These are phyloP conservation scores for Lagorchestes hirsutus DNA, from an alignment of 2,797 vertebrate genomes.

Conservation along the genomic window DNA sequence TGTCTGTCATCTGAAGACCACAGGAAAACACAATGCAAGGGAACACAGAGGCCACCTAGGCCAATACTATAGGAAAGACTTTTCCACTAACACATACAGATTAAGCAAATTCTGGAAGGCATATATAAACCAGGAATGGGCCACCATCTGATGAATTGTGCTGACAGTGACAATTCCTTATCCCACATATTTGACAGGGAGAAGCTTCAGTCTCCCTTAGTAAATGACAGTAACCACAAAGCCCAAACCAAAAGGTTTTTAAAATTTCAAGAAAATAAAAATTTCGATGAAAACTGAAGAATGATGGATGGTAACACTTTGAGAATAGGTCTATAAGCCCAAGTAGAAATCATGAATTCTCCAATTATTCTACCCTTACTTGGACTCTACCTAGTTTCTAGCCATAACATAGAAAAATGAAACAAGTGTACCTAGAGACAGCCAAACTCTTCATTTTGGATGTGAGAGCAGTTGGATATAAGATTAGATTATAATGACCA, in stretches of 20 bases:
- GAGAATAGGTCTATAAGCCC: not conserved
- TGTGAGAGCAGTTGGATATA: not conserved
- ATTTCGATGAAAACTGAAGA: not conserved
- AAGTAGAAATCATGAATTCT: not conserved
- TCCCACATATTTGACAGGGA: not conserved
- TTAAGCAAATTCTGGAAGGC: not conserved
- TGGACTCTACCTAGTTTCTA: not conserved
- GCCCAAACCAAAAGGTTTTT: not conserved
- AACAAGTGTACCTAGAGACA: not conserved
- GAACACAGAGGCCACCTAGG: not conserved
- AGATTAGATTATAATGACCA: not conserved
- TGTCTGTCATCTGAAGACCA: not conserved
- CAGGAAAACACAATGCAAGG: not conserved
- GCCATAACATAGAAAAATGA: not conserved
- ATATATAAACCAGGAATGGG: not conserved
- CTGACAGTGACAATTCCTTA: not conserved
- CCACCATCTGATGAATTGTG: not conserved
- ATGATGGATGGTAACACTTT: not conserved
- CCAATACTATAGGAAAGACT: not conserved
- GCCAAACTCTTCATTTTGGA: not conserved
- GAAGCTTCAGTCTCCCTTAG: not conserved
- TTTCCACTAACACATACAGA: not conserved
- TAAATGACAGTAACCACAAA: not conserved
- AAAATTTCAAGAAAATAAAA: not conserved
- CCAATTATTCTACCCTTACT: not conserved